Evolutionary conservation across 1,140 invertebrate species (phyloP).

Genomic region (Aleiodes sp.): DNA sequence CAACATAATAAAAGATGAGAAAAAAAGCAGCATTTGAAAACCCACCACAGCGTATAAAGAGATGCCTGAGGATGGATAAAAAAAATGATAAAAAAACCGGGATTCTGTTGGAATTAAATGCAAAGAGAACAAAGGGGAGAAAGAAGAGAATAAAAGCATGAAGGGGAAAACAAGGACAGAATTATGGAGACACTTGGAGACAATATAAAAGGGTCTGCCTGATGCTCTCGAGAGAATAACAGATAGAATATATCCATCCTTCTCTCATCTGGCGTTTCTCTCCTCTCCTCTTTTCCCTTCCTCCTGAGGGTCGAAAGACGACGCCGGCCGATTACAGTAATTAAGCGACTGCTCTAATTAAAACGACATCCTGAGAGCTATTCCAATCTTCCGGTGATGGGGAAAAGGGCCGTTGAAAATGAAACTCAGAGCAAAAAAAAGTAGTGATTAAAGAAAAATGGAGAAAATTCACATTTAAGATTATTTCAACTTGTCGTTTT

Average conservation of each 20-base stretch:
- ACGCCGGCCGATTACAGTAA: slow-evolving; percentile 44
- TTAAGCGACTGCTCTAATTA: slow-evolving; percentile 50
- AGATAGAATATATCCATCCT: background rate
- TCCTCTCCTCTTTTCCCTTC: background rate
- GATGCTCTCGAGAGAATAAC: slow-evolving; percentile 4
- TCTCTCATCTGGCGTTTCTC: background rate
- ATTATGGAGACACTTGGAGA: background rate
- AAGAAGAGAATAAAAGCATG: slow-evolving; percentile 19
- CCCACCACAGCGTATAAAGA: too few species aligned
- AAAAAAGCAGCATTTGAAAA: too few species aligned
- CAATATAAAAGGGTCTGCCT: slow-evolving; percentile 6
- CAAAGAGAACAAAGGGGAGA: too few species aligned
- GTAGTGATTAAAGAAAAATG: too few species aligned
- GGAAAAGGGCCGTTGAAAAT: background rate
- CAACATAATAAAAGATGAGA: too few species aligned
- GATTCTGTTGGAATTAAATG: too few species aligned
- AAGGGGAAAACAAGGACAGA: background rate
- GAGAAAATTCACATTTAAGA: background rate
- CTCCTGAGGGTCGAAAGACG: slow-evolving; percentile 14
- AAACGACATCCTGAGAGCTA: slow-evolving; percentile 36
- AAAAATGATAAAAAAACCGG: too few species aligned
- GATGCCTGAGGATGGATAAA: too few species aligned
- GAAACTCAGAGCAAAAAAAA: background rate
- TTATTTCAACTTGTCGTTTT: background rate
- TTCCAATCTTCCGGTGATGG: background rate